Conservation (phyloP, 2,113 vertebrate genomes). For the Ammodytes dubius region DNA sequence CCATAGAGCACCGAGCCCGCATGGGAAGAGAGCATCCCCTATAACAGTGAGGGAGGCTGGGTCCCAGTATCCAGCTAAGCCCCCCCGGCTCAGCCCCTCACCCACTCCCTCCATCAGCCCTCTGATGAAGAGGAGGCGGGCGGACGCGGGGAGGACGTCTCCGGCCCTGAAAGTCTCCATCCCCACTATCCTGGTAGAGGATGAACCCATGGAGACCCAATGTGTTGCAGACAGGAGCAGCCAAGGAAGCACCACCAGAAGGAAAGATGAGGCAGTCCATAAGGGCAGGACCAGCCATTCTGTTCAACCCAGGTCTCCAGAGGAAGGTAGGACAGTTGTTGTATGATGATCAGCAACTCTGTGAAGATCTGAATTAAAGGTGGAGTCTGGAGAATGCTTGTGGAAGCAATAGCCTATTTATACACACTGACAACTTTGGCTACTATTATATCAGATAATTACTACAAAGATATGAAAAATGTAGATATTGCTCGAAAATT, state of each 20-base stretch:
- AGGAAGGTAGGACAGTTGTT: constrained; percentile 85
- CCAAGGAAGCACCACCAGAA: constrained; percentile 64
- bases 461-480: not conserved
- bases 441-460: not conserved
- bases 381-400: too few species aligned
- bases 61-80: constrained; percentile 51
- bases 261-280: constrained; percentile 75
- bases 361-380: not conserved
- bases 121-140: constrained; percentile 80
- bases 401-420: not conserved
- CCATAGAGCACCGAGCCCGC: constrained; percentile 37
- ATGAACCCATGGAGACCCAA: constrained; percentile 73
- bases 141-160: constrained; percentile 39
- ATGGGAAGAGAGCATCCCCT: constrained; percentile 41
- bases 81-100: constrained; percentile 47
- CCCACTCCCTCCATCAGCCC: constrained; percentile 71
- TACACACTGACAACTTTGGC: not conserved
- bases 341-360: not conserved
- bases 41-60: constrained; percentile 38
- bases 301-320: constrained; percentile 83
- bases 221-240: constrained; percentile 75
- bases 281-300: constrained; percentile 78
- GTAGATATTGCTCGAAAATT: not conserved
- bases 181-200: constrained; percentile 78
- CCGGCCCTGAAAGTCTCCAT: constrained; percentile 58